These are phyloP conservation scores for Dusona sp. DNA, from an alignment of 2,888 invertebrate species.

Conservation along the genomic window DNA sequence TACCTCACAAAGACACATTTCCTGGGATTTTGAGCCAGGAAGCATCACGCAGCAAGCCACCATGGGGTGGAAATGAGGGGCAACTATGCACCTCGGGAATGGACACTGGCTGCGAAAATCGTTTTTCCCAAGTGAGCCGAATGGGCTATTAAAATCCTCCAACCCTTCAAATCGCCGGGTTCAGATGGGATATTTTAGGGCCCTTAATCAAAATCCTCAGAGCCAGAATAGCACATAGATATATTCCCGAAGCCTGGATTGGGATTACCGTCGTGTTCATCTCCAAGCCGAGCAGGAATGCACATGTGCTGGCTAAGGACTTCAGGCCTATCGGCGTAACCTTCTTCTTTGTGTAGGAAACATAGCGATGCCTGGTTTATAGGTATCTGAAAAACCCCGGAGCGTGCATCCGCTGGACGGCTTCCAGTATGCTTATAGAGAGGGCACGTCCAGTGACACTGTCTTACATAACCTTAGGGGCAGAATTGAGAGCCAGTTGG, in stretches of 20 bases:
- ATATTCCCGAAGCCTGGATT: background rate
- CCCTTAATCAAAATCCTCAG: background rate
- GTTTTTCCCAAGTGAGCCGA: constrained; percentile 14
- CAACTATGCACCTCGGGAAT: background rate
- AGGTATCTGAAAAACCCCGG: too few species aligned
- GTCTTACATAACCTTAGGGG: background rate
- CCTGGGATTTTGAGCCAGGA: background rate
- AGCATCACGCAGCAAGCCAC: too few species aligned
- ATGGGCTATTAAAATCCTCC: constrained; percentile 35
- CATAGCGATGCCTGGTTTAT: too few species aligned
- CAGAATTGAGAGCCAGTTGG: too few species aligned
- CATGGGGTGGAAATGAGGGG: background rate
- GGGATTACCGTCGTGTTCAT: background rate
- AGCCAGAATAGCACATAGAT: background rate
- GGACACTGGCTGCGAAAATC: background rate
- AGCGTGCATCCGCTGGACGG: background rate
- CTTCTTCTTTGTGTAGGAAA: too few species aligned
- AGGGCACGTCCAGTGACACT: background rate
- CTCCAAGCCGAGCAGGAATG: too few species aligned
- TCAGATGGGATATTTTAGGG: too few species aligned
- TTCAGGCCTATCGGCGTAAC: background rate
- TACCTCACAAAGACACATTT: constrained; percentile 34
- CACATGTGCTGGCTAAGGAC: background rate
- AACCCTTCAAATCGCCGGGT: too few species aligned
- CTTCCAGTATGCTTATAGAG: too few species aligned